A percentile compares a stretch with the other conserved stretches of the same genome.
Evolutionary conservation across 2,888 invertebrate species (phyloP).

Genomic region (Nemapogon koenigi): DNA sequence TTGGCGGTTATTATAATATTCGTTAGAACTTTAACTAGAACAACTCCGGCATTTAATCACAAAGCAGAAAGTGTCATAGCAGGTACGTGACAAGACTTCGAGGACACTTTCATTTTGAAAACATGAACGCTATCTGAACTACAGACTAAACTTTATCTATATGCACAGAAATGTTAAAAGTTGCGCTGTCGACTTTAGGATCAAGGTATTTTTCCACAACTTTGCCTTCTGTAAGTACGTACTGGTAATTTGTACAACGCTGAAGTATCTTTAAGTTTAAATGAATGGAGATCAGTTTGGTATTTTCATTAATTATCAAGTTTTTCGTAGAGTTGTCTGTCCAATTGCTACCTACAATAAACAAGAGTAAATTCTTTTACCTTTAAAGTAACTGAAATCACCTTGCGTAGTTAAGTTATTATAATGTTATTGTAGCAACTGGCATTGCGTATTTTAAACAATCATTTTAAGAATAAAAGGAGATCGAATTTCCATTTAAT

Average conservation of each 20-base stretch:
- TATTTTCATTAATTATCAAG: slow-evolving; percentile 14
- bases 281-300: slow-evolving; percentile 4
- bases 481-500: slow-evolving; percentile 26
- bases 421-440: slow-evolving; percentile 35
- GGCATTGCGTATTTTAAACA: slow-evolving; percentile 23
- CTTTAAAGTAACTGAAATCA: slow-evolving; percentile 28
- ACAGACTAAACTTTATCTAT: too few species aligned
- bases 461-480: slow-evolving; percentile 24
- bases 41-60: slow-evolving; percentile 2
- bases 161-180: too few species aligned
- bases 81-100: slow-evolving; percentile 6
- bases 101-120: slow-evolving; percentile 8
- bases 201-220: too few species aligned
- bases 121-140: too few species aligned
- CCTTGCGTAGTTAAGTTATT: slow-evolving; percentile 49
- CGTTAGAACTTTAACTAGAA: too few species aligned
- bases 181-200: too few species aligned
- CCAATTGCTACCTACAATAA: slow-evolving; percentile 25
- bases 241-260: too few species aligned
- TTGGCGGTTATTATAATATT: too few species aligned
- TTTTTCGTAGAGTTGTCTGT: slow-evolving; percentile 9
- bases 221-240: too few species aligned
- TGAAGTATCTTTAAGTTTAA: too few species aligned
- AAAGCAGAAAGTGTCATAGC: slow-evolving; percentile 9
- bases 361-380: slow-evolving; percentile 37